Evolutionary conservation across 2,888 invertebrate species (phyloP).

Genomic region (Adelognathus sp.): DNA sequence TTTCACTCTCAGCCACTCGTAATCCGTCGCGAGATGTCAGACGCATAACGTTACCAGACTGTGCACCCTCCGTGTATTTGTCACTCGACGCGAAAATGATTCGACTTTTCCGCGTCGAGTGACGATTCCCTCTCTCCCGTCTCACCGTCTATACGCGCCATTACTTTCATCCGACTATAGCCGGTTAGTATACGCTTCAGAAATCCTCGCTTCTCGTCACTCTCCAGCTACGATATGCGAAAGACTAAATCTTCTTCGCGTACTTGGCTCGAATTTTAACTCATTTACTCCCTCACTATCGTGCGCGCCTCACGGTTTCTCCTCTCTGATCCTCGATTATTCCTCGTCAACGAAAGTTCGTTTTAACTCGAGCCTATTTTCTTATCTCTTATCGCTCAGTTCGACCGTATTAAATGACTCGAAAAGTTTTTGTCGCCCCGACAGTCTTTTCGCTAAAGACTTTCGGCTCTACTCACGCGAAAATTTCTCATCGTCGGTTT

Average conservation of each 20-base stretch:
- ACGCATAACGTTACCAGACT: not conserved
- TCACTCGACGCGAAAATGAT: conserved; percentile 29
- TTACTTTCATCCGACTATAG: conserved; percentile 25
- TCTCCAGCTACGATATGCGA: conserved; percentile 9
- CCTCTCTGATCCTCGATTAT: conserved; percentile 39
- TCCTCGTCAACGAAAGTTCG: conserved; percentile 38
- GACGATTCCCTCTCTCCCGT: not conserved
- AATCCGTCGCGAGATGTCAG: conserved; percentile 2
- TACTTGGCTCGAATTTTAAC: not conserved
- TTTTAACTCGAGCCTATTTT: conserved; percentile 31
- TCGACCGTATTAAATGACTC: not conserved
- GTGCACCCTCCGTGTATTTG: not conserved
- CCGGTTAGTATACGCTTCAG: not conserved
- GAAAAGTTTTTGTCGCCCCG: conserved; percentile 10
- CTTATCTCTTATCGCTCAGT: conserved; percentile 42
- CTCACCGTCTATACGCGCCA: conserved; percentile 8
- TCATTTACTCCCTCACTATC: conserved; percentile 8
- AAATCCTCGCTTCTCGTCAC: conserved; percentile 25
- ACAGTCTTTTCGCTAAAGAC: no score
- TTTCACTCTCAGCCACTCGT: conserved; percentile 20
- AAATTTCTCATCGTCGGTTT: not conserved
- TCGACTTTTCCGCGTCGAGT: conserved; percentile 34
- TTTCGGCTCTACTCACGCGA: not conserved
- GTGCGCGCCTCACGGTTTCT: conserved; percentile 4
- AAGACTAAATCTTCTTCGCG: conserved; percentile 3